A percentile compares a stretch with the other conserved stretches of the same genome.
phyloP scores from a whole-genome alignment of 2,797 vertebrate genomes.

The Sebastes iracundus region DNA sequence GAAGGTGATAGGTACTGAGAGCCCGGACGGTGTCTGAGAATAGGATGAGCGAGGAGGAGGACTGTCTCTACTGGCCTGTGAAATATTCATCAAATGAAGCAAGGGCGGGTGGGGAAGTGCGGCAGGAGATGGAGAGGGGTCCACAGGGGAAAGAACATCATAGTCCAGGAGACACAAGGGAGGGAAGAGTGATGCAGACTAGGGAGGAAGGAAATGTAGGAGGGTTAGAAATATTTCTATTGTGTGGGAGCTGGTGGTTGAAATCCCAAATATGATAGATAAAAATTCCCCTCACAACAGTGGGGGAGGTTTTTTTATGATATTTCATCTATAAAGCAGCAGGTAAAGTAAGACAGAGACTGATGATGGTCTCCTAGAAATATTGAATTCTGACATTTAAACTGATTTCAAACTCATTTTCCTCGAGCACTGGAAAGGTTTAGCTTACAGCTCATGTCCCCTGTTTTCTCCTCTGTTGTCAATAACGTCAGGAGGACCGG shows the following conservation, averaged over 20 bases:
- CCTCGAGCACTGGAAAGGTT: slow-evolving; percentile 11
- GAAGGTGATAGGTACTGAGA: slow-evolving; percentile 75
- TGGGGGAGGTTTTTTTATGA: slow-evolving; percentile 20
- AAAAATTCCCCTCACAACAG: slow-evolving; percentile 9
- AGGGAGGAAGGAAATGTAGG: slow-evolving; percentile 27
- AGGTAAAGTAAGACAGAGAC: not conserved
- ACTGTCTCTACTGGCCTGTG: slow-evolving; percentile 77
- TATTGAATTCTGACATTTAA: slow-evolving; percentile 32
- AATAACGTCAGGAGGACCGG: slow-evolving; percentile 4
- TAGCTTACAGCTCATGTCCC: not conserved
- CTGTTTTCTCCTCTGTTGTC: slow-evolving; percentile 24
- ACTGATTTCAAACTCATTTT: slow-evolving; percentile 10
- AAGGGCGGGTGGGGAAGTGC: slow-evolving; percentile 57
- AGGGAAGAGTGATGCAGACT: slow-evolving; percentile 20
- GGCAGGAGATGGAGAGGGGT: slow-evolving; percentile 62
- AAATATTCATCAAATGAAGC: slow-evolving; percentile 82
- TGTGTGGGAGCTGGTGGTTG: slow-evolving; percentile 40
- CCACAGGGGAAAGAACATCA: slow-evolving; percentile 62
- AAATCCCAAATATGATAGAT: slow-evolving; percentile 43
- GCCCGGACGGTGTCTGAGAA: slow-evolving; percentile 59
- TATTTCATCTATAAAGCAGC: slow-evolving; percentile 21
- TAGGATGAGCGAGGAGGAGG: slow-evolving; percentile 57
- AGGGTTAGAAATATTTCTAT: slow-evolving; percentile 21
- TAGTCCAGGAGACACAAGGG: slow-evolving; percentile 51
- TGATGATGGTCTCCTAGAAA: slow-evolving; percentile 1